Evolutionary conservation across 2,113 vertebrate species (phyloP).

Genomic region (Tricholaema leucomelas): DNA sequence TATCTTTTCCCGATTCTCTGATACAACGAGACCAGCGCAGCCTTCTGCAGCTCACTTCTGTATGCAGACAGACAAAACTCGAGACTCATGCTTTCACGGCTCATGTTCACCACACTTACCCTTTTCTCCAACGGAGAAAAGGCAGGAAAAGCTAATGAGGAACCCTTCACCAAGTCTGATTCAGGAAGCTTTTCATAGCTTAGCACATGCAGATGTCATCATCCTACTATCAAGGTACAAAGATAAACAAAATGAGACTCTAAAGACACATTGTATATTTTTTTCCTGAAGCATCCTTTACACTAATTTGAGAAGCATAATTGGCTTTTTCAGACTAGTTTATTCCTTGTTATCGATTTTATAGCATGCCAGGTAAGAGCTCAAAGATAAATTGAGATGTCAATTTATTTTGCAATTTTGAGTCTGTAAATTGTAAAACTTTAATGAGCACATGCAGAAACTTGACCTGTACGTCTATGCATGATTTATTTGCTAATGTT

Average conservation of each 20-base stretch:
- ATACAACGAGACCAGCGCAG: not conserved
- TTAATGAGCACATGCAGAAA: conserved; percentile 2
- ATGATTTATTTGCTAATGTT: not conserved
- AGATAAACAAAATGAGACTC: not conserved
- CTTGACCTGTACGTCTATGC: not conserved
- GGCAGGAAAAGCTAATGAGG: not conserved
- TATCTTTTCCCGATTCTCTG: not conserved
- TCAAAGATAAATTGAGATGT: not conserved
- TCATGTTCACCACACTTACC: not conserved
- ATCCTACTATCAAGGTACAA: not conserved
- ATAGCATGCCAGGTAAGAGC: not conserved
- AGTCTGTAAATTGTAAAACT: not conserved
- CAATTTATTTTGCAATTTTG: conserved; percentile 20
- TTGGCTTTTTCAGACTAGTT: not conserved
- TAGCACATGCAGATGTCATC: not conserved
- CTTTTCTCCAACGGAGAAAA: not conserved
- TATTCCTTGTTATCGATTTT: not conserved
- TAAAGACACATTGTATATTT: not conserved
- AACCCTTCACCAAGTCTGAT: not conserved
- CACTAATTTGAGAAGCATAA: not conserved
- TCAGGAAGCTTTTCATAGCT: not conserved
- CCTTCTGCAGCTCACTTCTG: not conserved
- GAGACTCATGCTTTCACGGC: not conserved
- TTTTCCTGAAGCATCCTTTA: not conserved
- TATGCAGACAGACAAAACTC: not conserved